A percentile compares a stretch with the other conserved stretches of the same genome.
Evolutionary conservation across 2,113 vertebrate species (phyloP).

Genomic region (Chaenocephalus aceratus): DNA sequence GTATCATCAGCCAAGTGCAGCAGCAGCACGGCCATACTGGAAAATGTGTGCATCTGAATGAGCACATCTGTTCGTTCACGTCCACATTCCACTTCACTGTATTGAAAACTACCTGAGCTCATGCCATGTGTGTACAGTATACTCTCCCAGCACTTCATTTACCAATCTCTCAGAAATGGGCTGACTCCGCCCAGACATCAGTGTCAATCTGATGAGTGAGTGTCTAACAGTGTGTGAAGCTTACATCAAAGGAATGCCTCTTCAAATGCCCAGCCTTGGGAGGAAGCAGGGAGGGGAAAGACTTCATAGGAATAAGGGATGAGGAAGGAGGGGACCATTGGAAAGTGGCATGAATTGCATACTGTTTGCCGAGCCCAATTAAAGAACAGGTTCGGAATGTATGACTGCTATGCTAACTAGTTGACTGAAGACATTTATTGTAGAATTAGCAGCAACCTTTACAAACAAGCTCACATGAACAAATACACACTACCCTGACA

Average conservation of each 20-base stretch:
- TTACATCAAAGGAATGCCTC: constrained; percentile 70
- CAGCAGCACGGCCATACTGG: background rate
- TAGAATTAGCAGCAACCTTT: constrained; percentile 15
- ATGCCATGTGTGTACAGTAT: constrained; percentile 25
- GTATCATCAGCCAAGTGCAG: constrained; percentile 53
- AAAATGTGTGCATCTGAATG: constrained; percentile 23
- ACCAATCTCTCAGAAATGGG: constrained; percentile 49
- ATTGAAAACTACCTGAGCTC: constrained; percentile 48
- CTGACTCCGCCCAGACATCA: constrained; percentile 60
- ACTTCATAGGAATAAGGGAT: constrained; percentile 54
- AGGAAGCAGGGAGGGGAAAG: constrained; percentile 37
- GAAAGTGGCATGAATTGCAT: constrained; percentile 37
- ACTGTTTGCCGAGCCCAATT: constrained; percentile 41
- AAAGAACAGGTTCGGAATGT: constrained; percentile 22
- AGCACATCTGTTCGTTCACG: constrained; percentile 56
- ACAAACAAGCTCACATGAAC: constrained; percentile 17
- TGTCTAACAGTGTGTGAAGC: constrained; percentile 75
- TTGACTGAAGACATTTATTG: constrained; percentile 29
- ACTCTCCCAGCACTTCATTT: constrained; percentile 40
- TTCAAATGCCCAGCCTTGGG: constrained; percentile 63
- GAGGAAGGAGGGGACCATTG: constrained; percentile 48
- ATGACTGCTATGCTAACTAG: constrained; percentile 16
- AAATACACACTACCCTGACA: constrained; percentile 6
- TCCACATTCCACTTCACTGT: constrained; percentile 35
- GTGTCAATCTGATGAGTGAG: constrained; percentile 73